phyloP scores from a whole-genome alignment of 2,797 vertebrate species.

The Syncerus caffer region DNA sequence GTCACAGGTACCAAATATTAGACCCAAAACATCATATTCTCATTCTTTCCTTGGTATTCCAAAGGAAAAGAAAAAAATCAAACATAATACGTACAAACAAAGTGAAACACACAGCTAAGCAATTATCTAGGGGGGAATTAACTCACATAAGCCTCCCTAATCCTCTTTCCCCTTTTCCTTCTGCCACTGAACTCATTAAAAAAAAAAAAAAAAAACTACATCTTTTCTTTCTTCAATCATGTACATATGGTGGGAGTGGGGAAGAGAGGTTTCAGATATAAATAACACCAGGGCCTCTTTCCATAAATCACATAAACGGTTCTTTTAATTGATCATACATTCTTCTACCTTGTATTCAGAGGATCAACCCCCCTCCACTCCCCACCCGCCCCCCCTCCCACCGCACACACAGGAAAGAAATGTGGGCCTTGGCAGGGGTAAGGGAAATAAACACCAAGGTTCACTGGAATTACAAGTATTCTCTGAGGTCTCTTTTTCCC shows the following conservation, averaged over 20 bases:
- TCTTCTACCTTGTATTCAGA: not conserved
- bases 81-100: not conserved
- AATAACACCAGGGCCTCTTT: not conserved
- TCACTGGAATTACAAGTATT: not conserved
- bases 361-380: not conserved
- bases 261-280: not conserved
- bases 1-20: slow-evolving; percentile 38
- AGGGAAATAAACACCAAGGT: not conserved
- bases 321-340: not conserved
- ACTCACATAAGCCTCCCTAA: not conserved
- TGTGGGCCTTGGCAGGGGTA: fast-evolving
- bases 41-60: not conserved
- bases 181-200: not conserved
- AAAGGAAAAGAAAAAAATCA: not conserved
- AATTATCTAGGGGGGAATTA: not conserved
- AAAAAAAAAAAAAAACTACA: not conserved
- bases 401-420: not conserved
- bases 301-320: not conserved
- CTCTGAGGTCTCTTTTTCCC: not conserved
- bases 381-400: fast-evolving
- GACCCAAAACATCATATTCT: not conserved
- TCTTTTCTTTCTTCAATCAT: not conserved
- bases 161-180: not conserved
- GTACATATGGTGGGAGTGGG: not conserved
- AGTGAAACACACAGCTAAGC: not conserved